A percentile compares a stretch with the other conserved stretches of the same genome.
Evolutionary conservation across 2,888 invertebrate genomes (phyloP).

Genomic region (Sycophila texana): DNA sequence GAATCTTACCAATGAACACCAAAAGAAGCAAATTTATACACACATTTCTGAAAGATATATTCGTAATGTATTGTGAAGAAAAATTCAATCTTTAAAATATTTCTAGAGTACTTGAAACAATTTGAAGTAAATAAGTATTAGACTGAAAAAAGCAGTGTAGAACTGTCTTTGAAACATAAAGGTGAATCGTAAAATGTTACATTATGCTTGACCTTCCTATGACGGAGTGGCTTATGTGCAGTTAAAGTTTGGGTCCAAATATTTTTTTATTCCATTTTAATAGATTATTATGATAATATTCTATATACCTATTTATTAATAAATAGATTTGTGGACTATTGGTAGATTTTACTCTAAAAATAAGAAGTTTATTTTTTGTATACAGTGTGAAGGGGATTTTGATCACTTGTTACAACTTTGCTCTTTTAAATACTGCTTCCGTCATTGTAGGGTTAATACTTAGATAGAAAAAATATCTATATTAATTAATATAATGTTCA

Average conservation of each 20-base stretch:
- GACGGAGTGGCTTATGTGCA: conserved; percentile 49
- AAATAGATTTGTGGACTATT: conserved; percentile 29
- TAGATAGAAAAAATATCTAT: conserved; percentile 41
- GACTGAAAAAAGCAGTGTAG: conserved; percentile 47
- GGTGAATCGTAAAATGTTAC: conserved; percentile 46
- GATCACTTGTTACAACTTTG: conserved; percentile 33
- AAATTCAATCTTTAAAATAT: conserved; percentile 28
- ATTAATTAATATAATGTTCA: conserved; percentile 39
- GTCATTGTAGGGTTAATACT: conserved; percentile 53
- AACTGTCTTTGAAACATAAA: conserved; percentile 51
- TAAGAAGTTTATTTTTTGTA: conserved; percentile 41
- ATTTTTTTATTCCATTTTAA: conserved; percentile 48
- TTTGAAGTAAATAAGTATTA: conserved; percentile 30
- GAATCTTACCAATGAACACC: conserved; percentile 44
- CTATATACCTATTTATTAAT: conserved; percentile 32
- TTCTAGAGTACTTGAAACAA: conserved; percentile 24
- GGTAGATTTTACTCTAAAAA: conserved; percentile 29
- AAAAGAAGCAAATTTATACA: conserved; percentile 43
- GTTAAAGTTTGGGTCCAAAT: conserved; percentile 50
- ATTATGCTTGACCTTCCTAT: conserved; percentile 44
- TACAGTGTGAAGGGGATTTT: conserved; percentile 8
- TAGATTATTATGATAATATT: conserved; percentile 30
- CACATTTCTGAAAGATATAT: conserved; percentile 31
- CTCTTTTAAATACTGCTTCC: conserved; percentile 47
- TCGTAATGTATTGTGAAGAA: conserved; percentile 1